A percentile compares a stretch with the other conserved stretches of the same genome.
Evolutionary conservation across 2,888 invertebrate genomes (phyloP).

Genomic region (Ochropacha duplaris): DNA sequence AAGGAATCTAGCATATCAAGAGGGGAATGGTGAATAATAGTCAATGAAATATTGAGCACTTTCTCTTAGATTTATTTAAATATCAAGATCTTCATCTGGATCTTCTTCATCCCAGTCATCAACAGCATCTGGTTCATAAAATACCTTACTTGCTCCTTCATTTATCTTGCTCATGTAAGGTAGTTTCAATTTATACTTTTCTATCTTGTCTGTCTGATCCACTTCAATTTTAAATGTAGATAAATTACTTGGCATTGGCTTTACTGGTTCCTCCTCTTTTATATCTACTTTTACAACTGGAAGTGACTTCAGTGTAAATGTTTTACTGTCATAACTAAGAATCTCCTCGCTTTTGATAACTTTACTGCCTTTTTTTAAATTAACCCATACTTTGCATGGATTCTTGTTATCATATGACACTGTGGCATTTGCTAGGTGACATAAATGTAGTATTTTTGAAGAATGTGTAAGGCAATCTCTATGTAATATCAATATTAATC

Average conservation of each 20-base stretch:
- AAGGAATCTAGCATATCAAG: too few species aligned
- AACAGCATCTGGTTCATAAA: conserved; percentile 89
- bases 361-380: conserved; percentile 80
- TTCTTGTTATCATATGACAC: conserved; percentile 51
- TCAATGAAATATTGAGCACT: too few species aligned
- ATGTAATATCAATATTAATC: conserved; percentile 70
- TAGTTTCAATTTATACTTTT: conserved; percentile 82
- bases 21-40: too few species aligned
- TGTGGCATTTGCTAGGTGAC: conserved; percentile 69
- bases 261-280: conserved; percentile 59
- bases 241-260: conserved; percentile 64
- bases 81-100: conserved; percentile 92
- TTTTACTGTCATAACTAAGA: conserved; percentile 54
- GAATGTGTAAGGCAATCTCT: conserved; percentile 71
- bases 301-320: conserved; percentile 48
- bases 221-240: conserved; percentile 86
- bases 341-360: conserved; percentile 70
- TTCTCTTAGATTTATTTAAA: conserved; percentile 53
- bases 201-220: conserved; percentile 83
- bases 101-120: conserved; percentile 95
- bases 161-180: conserved; percentile 84
- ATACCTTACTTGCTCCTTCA: conserved; percentile 84
- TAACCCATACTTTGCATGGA: conserved; percentile 52
- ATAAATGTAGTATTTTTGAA: conserved; percentile 69
- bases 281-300: conserved; percentile 49